Conservation (phyloP, 1,140 invertebrate species). For the Nilaparvata lugens region DNA sequence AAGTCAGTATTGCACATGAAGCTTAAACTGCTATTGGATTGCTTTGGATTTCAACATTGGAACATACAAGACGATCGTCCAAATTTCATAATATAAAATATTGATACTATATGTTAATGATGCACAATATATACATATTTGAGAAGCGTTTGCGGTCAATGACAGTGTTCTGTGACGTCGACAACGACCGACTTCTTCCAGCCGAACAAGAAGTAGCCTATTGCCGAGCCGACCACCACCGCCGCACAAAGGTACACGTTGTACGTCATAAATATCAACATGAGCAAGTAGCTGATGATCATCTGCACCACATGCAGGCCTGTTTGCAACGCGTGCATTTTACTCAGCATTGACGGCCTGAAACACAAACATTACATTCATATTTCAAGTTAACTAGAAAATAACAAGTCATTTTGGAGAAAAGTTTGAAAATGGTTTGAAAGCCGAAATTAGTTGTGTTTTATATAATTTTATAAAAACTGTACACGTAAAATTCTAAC, state of each 20-base stretch:
- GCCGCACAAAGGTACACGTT: conserved; percentile 89
- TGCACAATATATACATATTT: too few relatives aligned
- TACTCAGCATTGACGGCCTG: conserved; percentile 70
- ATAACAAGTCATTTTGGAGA: too few relatives aligned
- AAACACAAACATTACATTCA: conserved; percentile 35
- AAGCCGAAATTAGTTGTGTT: too few relatives aligned
- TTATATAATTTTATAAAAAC: too few relatives aligned
- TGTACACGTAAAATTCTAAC: too few relatives aligned
- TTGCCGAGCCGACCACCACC: conserved; percentile 77
- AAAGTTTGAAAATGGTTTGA: conserved; percentile 6
- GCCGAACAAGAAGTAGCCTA: conserved; percentile 90
- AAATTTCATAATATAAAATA: too few relatives aligned
- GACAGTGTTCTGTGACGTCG: conserved; percentile 92
- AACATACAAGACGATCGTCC: too few relatives aligned
- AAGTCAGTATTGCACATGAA: too few relatives aligned
- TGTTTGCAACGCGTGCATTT: conserved; percentile 77
- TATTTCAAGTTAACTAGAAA: neutral
- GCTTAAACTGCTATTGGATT: too few relatives aligned
- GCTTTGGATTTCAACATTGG: too few relatives aligned
- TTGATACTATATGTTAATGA: too few relatives aligned
- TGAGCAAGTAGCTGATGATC: conserved; percentile 83
- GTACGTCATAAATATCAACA: conserved; percentile 99
- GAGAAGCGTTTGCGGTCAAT: conserved; percentile 44
- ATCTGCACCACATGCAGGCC: conserved; percentile 83
- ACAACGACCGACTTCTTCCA: conserved; percentile 86